A percentile compares a stretch with the other conserved stretches of the same genome.
Conservation (phyloP, 1,140 invertebrate species). For the Pissodes strobi region DNA sequence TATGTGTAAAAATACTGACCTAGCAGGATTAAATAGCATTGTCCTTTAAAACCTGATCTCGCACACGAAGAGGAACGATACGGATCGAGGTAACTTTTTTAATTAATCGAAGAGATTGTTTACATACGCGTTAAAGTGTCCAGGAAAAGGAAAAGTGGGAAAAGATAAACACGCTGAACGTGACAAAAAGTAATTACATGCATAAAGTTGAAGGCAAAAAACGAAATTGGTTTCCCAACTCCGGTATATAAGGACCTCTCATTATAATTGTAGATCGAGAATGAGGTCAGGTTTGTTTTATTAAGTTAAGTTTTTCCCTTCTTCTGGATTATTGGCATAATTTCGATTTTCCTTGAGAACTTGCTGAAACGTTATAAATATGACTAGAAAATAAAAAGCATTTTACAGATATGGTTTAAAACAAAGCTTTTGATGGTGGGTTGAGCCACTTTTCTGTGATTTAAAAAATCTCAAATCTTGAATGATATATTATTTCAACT, state of each 20-base stretch:
- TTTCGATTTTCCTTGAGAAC: too few species aligned
- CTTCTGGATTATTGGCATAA: too few species aligned
- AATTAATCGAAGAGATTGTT: slow-evolving; percentile 36
- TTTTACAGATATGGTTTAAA: too few species aligned
- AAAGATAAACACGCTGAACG: slow-evolving; percentile 36
- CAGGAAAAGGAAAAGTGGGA: slow-evolving; percentile 20
- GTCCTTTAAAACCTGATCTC: slow-evolving; percentile 22
- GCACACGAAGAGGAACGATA: slow-evolving; percentile 3
- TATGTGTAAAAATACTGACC: slow-evolving; percentile 27
- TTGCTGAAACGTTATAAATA: too few species aligned
- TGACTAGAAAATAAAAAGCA: too few species aligned
- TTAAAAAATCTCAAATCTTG: too few species aligned
- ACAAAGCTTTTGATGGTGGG: too few species aligned
- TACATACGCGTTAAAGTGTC: slow-evolving; percentile 26
- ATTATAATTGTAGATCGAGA: slow-evolving; percentile 3
- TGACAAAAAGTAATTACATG: slow-evolving; percentile 39
- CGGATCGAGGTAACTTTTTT: slow-evolving; percentile 31
- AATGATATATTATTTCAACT: too few species aligned
- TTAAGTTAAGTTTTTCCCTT: too few species aligned
- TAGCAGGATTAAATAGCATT: slow-evolving; percentile 23
- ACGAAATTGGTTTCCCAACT: slow-evolving; percentile 12
- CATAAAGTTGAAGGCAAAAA: slow-evolving; percentile 17
- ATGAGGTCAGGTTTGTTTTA: slow-evolving; percentile 1
- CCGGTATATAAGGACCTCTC: not conserved
- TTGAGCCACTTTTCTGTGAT: too few species aligned